Evolutionary conservation across 2,888 invertebrate species (phyloP), one percentile per base, ranked within the genome.

Genomic region (Diogma glabrata): DNA sequence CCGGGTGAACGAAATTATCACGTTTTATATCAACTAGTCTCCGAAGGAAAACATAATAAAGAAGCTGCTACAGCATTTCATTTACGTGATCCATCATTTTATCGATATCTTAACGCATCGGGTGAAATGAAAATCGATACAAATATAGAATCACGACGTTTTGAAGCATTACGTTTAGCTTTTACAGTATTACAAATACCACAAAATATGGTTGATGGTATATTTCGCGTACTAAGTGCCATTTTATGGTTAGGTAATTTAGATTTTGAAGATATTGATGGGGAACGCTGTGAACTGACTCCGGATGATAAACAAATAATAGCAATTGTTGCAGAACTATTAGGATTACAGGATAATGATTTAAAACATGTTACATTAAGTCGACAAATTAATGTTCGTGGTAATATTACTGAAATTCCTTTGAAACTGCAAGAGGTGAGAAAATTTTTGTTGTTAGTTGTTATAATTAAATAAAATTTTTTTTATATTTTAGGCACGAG

Each of bases 351-450:
- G 49, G 73, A 78, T 47, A 82, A 83, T 49, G 84, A 84, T 58
- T 76, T 92, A 10, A 78, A 78, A 50, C 81, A 88, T 61, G 87
- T 91, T 19, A 75, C 87, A 22, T 68, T 90, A 22, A 75, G 76
- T 61, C 68, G 90, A 17, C 90, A 91, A 72, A 93, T 93, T 64
- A 92, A 92, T 63, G 92, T 93, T 19, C 77, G 92, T 8, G 92
- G 93, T 3, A 92, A 90, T 65, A 89, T 92, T 55, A 93, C 92
- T 0, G 91, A 92, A 66, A 93, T 93, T 60, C 92, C 92, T 4
- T 72, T 92, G 43, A 84, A 90, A 63, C 71, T 90, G 51, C 87
- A 85, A 64, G 91, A 92, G 76, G 87, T 85, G 64, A 61, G 64
- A 55, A 36, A 36, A 4, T 3, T n/a, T n/a, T n/a, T n/a, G n/a